Evolutionary conservation across 30 jellyfish, hydroid and myxozoan species (phyloP).

Genomic region (Turritopsis dohrnii): DNA sequence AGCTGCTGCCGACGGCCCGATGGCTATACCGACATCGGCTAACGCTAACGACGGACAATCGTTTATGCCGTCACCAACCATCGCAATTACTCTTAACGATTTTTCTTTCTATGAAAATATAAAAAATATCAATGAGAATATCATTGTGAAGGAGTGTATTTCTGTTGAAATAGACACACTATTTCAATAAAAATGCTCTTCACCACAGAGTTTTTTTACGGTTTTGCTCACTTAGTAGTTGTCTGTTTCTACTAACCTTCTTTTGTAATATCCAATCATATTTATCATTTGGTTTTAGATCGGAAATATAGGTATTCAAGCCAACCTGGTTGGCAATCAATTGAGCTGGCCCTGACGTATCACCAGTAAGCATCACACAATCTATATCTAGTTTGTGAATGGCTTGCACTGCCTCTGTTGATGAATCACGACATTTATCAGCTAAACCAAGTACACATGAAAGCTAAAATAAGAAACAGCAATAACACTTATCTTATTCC

Average conservation of each 20-base stretch:
- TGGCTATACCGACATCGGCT: slow-evolving; percentile 96
- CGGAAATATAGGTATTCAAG: slow-evolving; percentile 35
- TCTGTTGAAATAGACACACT: no score
- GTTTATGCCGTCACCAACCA: slow-evolving; percentile 96
- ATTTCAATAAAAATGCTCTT: no score
- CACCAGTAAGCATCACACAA: slow-evolving; percentile 81
- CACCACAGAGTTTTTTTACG: no score
- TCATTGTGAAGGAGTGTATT: no score
- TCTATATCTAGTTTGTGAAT: slow-evolving; percentile 32
- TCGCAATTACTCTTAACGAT: slow-evolving; percentile 40
- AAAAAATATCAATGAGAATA: no score
- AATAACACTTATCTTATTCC: no score
- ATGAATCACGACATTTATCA: slow-evolving; percentile 73
- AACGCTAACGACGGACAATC: slow-evolving; percentile 93
- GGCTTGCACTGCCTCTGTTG: slow-evolving; percentile 40
- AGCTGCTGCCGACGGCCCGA: slow-evolving; percentile 88
- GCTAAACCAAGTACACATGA: slow-evolving; percentile 68
- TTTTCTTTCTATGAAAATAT: not conserved
- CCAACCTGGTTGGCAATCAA: slow-evolving; percentile 48
- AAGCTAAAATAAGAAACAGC: slow-evolving; percentile 34
- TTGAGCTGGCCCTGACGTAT: slow-evolving; percentile 81
- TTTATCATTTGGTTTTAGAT: slow-evolving; percentile 79
- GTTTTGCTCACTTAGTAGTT: no score
- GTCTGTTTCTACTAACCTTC: slow-evolving; percentile 53
- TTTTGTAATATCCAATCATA: slow-evolving; percentile 53